These are phyloP conservation scores for Epiblema foenella DNA, from an alignment of 2,888 invertebrate genomes.

Conservation along the genomic window DNA sequence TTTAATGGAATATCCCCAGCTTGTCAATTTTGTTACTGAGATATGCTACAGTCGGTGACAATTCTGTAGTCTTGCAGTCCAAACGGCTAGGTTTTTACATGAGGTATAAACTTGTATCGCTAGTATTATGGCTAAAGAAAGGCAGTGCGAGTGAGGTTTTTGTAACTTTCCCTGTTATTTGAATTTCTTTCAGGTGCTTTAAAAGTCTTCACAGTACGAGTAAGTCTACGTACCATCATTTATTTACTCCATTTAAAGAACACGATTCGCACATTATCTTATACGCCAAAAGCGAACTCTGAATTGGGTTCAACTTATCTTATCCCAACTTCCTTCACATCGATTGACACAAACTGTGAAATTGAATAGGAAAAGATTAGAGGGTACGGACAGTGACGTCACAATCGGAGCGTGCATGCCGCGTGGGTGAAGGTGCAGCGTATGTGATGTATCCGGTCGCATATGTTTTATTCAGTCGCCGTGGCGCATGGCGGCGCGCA, in stretches of 20 bases:
- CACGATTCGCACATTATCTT: background rate
- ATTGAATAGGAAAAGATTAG: conserved; percentile 22
- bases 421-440: conserved; percentile 39
- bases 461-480: conserved; percentile 54
- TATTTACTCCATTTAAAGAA: background rate
- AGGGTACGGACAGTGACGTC: conserved; percentile 22
- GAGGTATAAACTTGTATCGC: too few relatives aligned
- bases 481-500: conserved; percentile 39
- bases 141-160: too few relatives aligned
- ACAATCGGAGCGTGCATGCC: conserved; percentile 33
- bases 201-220: background rate
- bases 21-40: conserved; percentile 6
- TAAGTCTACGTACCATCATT: background rate
- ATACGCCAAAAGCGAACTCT: background rate
- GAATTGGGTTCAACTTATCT: background rate
- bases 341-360: conserved; percentile 4
- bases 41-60: background rate
- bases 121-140: too few relatives aligned
- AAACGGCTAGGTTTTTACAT: too few relatives aligned
- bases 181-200: background rate
- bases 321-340: conserved; percentile 1
- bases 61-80: too few relatives aligned
- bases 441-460: conserved; percentile 39
- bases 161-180: too few relatives aligned
- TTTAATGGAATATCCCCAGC: conserved; percentile 19